These are phyloP conservation scores for Ochlodes sylvanus DNA, from an alignment of 2,888 invertebrate species.

Conservation along the genomic window DNA sequence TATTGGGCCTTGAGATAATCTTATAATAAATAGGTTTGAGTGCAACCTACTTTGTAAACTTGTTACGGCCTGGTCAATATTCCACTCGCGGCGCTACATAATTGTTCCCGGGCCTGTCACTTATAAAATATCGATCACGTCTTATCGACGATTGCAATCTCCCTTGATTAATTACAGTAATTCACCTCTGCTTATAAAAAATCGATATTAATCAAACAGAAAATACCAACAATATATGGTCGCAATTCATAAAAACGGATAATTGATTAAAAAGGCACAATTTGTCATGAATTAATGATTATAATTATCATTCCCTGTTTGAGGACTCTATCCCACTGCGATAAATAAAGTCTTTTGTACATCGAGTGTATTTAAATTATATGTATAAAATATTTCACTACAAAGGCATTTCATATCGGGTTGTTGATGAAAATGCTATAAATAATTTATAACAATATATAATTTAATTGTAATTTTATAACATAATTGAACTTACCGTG, in stretches of 20 bases:
- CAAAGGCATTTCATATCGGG: neutral
- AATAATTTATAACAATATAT: too few species aligned
- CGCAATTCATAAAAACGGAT: conserved; percentile 26
- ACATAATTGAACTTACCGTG: too few species aligned
- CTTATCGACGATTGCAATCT: conserved; percentile 49
- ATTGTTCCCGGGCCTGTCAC: conserved; percentile 43
- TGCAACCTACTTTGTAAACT: conserved; percentile 19
- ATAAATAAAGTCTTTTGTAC: conserved; percentile 8
- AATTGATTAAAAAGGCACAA: conserved; percentile 36
- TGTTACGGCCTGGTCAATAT: conserved; percentile 36
- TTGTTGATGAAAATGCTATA: neutral
- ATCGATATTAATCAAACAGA: conserved; percentile 42
- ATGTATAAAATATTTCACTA: too few species aligned
- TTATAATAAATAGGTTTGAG: conserved; percentile 29
- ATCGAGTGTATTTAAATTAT: too few species aligned
- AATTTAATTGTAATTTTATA: too few species aligned
- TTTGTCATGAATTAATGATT: conserved; percentile 29
- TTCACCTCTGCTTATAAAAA: conserved; percentile 39
- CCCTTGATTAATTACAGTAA: conserved; percentile 48
- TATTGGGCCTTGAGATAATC: conserved; percentile 18
- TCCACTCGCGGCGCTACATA: conserved; percentile 31
- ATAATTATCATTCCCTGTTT: conserved; percentile 7
- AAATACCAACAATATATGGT: conserved; percentile 22
- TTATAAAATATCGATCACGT: conserved; percentile 46
- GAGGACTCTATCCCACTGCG: conserved; percentile 18